Percentiles rank a stretch among this genome's conserved stretches.
phyloP scores from a whole-genome alignment of 2,888 invertebrate species.

The Cryptocheilus praepositus region DNA sequence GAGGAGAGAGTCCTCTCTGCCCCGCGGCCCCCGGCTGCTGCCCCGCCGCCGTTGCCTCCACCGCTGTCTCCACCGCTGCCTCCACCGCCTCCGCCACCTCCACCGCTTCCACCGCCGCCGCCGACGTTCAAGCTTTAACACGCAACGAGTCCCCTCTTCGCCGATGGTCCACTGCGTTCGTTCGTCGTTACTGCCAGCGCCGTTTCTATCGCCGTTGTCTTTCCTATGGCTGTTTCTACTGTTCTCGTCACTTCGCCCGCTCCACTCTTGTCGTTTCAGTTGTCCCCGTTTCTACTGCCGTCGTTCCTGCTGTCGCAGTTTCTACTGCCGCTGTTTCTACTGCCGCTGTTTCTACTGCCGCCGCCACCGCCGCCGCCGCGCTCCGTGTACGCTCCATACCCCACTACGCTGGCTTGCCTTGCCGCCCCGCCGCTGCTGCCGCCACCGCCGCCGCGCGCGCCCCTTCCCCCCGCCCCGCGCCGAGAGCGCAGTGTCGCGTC shows the following conservation, averaged over 20 bases:
- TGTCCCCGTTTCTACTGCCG: constrained; percentile 34
- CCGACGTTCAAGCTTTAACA: constrained; percentile 20
- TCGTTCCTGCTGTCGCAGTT: no score
- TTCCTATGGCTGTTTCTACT: no score
- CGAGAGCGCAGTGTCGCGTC: constrained; percentile 74
- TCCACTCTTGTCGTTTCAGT: no score
- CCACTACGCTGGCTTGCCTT: no score
- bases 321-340: no score
- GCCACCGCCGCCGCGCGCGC: constrained; percentile 63
- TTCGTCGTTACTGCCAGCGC: background rate
- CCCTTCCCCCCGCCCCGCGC: constrained; percentile 67
- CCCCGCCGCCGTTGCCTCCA: constrained; percentile 31
- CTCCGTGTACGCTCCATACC: no score
- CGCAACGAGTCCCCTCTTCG: no score
- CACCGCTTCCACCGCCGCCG: constrained; percentile 45
- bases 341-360: no score
- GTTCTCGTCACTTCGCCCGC: no score
- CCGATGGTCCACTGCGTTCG: no score
- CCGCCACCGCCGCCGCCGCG: no score
- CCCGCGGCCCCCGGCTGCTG: constrained; percentile 59
- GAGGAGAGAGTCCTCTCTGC: constrained; percentile 71
- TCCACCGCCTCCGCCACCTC: constrained; percentile 60
- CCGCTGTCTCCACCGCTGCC: constrained; percentile 55
- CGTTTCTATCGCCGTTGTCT: constrained; percentile 74
- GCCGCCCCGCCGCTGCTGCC: constrained; percentile 58